Evolutionary conservation across 2,797 vertebrate genomes (phyloP).

Genomic region (Peromyscus attwateri): DNA sequence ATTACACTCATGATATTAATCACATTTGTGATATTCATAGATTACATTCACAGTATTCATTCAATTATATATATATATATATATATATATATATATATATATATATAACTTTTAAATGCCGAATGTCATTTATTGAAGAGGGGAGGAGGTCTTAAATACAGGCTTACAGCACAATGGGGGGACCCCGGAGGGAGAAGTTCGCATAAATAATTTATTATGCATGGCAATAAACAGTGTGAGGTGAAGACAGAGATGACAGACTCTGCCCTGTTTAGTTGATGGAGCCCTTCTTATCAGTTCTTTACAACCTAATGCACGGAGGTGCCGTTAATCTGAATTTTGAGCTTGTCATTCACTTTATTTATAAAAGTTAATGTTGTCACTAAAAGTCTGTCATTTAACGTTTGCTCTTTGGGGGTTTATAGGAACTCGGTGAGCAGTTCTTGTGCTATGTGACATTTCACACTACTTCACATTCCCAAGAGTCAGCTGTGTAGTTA

Average conservation of each 20-base stretch:
- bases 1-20: too few species aligned
- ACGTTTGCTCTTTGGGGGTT: constrained; percentile 22
- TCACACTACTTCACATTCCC: background rate
- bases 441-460: background rate
- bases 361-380: constrained; percentile 21
- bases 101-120: too few species aligned
- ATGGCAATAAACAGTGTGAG: background rate
- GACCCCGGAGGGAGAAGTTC: too few species aligned
- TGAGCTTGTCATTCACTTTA: background rate
- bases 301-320: background rate
- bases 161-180: too few species aligned
- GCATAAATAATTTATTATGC: constrained; percentile 10
- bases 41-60: too few species aligned
- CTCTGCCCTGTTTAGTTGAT: background rate
- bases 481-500: background rate
- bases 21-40: too few species aligned
- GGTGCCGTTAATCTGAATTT: constrained; percentile 21
- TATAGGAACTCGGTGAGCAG: background rate
- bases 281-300: background rate
- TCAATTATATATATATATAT: too few species aligned
- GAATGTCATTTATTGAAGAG: too few species aligned
- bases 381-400: background rate
- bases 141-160: too few species aligned
- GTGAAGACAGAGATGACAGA: background rate
- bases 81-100: too few species aligned